A percentile compares a stretch with the other conserved stretches of the same genome.
Conservation (phyloP, 1,140 invertebrate genomes). For the Linepithema humile region DNA sequence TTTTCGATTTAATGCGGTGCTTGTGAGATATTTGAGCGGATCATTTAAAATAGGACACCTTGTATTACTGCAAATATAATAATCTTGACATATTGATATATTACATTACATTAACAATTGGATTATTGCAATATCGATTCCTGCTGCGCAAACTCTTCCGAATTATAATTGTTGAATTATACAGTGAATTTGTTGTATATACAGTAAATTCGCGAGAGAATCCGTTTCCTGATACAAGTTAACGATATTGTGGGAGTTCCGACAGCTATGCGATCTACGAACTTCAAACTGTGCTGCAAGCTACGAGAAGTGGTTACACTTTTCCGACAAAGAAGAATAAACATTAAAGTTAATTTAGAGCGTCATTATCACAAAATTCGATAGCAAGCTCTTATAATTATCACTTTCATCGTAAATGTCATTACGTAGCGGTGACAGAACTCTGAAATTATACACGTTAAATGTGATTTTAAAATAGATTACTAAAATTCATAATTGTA, state of each 20-base stretch:
- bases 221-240: constrained; percentile 5
- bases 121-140: constrained; percentile 27
- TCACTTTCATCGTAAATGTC: background rate
- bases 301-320: constrained; percentile 19
- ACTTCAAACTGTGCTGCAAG: constrained; percentile 24
- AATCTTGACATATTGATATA: constrained; percentile 28
- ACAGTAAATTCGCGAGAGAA: constrained; percentile 18
- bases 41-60: too few species aligned
- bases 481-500: background rate
- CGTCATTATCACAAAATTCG: background rate
- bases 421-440: background rate
- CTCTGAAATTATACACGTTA: background rate
- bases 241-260: constrained; percentile 42
- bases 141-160: background rate
- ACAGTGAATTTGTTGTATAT: too few species aligned
- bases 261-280: constrained; percentile 25
- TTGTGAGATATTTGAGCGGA: too few species aligned
- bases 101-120: too few species aligned
- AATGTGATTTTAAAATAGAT: background rate
- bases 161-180: constrained; percentile 37
- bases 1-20: too few species aligned
- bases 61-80: too few species aligned
- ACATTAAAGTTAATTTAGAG: constrained; percentile 31
- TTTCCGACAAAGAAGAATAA: constrained; percentile 20
- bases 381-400: background rate